Evolutionary conservation across 1,140 invertebrate genomes (phyloP), one percentile per base, ranked within the genome.

Genomic region (Philaenus spumarius): DNA sequence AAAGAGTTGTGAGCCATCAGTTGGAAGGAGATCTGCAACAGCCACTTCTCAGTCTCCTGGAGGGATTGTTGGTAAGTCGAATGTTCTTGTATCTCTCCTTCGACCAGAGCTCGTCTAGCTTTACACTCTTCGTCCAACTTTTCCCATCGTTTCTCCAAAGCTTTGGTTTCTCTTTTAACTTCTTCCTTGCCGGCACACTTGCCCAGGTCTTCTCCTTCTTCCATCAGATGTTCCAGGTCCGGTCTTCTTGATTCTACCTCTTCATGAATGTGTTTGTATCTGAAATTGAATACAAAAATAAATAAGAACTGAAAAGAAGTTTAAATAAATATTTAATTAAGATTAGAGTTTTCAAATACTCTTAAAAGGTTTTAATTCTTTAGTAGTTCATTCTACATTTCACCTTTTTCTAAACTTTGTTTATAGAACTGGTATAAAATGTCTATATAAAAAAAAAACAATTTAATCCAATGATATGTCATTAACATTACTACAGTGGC

Each of bases 1-100:
- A 96, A 75, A 0, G 92, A 94, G 72, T 97, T 97, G 67, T 97
- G 93, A 0, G 92, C 90, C 93, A 97, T 97, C 0, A 98, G 75
- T 68, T 93, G 90, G 80, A 96, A 95, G 1, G 93, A 96, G 50
- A 93, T 90, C 75, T 95, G 92, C 19, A 97, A 73, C 20, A 97
- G 70, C 94, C 94, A 97, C 70, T 95, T 96, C 75, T 97, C 94
- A 1, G 87, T 90, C 61, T 97, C 93, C 75, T 97, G 94, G 9
- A 97, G 74, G 11, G 84, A 86, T 67, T 87, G 83, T 60, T 95
- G 90, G 68, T 97, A 98, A 19, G 82, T 79, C 67, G 87, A 89
- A 66, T 93, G 91, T 43, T 92, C 87, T 55, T 86, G 80, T 5
- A 94, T 86, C 73, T 94, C 89, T 39, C 80, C 76, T 65, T 91